A percentile compares a stretch with the other conserved stretches of the same genome.
Conservation (phyloP, 2,888 invertebrate genomes). For the Scaptomyza tumidula region DNA sequence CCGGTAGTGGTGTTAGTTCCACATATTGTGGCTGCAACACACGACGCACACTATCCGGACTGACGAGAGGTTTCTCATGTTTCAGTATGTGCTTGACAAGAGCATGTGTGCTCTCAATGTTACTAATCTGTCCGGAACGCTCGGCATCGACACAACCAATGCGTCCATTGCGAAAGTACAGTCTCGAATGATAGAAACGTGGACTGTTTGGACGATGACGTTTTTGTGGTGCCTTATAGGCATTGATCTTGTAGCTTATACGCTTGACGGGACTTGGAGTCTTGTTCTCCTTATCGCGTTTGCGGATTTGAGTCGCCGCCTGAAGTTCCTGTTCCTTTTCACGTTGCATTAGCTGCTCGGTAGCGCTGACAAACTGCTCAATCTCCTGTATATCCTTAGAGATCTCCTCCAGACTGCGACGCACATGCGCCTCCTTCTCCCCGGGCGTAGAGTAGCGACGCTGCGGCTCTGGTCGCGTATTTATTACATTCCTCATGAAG, state of each 20-base stretch:
- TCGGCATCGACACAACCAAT: constrained; percentile 84
- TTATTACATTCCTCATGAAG: constrained; percentile 83
- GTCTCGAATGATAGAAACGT: constrained; percentile 81
- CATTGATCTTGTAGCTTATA: constrained; percentile 83
- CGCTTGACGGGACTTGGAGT: constrained; percentile 76
- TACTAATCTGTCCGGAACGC: constrained; percentile 76
- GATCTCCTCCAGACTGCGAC: constrained; percentile 84
- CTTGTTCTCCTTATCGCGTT: constrained; percentile 82
- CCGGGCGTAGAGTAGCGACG: constrained; percentile 81
- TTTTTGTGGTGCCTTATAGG: constrained; percentile 77
- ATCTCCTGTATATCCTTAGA: constrained; percentile 84
- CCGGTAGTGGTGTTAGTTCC: constrained; percentile 67
- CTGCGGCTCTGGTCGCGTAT: constrained; percentile 69
- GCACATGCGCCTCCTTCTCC: constrained; percentile 82
- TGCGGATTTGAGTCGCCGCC: constrained; percentile 50
- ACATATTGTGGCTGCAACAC: constrained; percentile 70
- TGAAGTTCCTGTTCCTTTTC: constrained; percentile 80
- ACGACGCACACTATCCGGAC: constrained; percentile 83
- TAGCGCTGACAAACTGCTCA: constrained; percentile 84
- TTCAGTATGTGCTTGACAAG: constrained; percentile 84
- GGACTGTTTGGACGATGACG: constrained; percentile 79
- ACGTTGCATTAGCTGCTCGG: constrained; percentile 81
- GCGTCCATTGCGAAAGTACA: constrained; percentile 84
- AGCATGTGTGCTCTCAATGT: constrained; percentile 84
- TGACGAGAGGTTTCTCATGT: constrained; percentile 83